These are phyloP conservation scores for Chymomyza costata DNA, from an alignment of 1,140 invertebrate species.

Conservation along the genomic window DNA sequence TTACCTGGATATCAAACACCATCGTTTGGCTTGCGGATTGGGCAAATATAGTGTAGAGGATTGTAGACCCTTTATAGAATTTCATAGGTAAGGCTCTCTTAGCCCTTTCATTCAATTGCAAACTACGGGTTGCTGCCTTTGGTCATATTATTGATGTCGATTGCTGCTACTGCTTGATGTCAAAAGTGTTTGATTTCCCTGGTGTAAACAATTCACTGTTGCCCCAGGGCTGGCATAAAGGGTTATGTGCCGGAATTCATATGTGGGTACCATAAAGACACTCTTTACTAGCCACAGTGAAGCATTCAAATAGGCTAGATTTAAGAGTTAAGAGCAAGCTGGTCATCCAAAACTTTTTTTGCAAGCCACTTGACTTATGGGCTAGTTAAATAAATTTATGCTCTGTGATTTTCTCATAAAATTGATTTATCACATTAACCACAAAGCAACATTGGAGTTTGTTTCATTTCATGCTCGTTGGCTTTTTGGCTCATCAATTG, in stretches of 20 bases:
- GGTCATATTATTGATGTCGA: neutral
- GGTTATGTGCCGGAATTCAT: slow-evolving; percentile 1
- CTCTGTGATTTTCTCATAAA: slow-evolving; percentile 72
- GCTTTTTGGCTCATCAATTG: slow-evolving; percentile 70
- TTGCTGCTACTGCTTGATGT: slow-evolving; percentile 4
- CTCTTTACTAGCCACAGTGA: no score
- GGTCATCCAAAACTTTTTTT: slow-evolving; percentile 3
- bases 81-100: no score
- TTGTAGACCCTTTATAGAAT: slow-evolving; percentile 11
- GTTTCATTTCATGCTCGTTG: slow-evolving; percentile 71
- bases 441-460: slow-evolving; percentile 53
- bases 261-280: no score
- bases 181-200: slow-evolving; percentile 28
- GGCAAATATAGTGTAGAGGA: neutral
- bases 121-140: no score
- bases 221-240: slow-evolving; percentile 26
- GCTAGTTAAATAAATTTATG: slow-evolving; percentile 73
- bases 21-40: neutral
- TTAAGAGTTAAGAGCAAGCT: slow-evolving; percentile 17
- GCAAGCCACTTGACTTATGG: slow-evolving; percentile 53
- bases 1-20: no score
- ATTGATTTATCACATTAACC: slow-evolving; percentile 73
- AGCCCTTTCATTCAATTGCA: no score
- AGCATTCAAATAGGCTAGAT: slow-evolving; percentile 14
- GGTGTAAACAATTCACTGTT: slow-evolving; percentile 4